These are phyloP conservation scores for Sebastes taczanowskii DNA, from an alignment of 2,797 vertebrate genomes.

Conservation along the genomic window DNA sequence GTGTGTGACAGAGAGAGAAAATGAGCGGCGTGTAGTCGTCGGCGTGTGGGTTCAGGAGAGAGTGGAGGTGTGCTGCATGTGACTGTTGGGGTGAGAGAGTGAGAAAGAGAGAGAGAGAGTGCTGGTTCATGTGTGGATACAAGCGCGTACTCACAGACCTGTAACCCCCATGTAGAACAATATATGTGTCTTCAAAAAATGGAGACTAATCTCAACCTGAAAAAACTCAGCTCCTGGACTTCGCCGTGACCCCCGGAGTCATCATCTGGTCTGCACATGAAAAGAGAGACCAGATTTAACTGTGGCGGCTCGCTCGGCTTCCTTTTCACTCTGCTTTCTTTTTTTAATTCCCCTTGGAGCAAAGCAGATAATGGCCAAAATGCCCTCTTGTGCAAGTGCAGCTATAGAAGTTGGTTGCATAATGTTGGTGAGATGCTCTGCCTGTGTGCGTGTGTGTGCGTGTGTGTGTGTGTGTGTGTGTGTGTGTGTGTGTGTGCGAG, in stretches of 20 bases:
- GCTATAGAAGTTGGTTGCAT: conserved; percentile 75
- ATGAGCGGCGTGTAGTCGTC: conserved; percentile 29
- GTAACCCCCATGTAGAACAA: conserved; percentile 32
- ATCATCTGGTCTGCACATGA: conserved; percentile 34
- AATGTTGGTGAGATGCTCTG: conserved; percentile 72
- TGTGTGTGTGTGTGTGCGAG: conserved; percentile 4
- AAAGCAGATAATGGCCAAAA: conserved; percentile 63
- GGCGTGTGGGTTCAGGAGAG: conserved; percentile 64
- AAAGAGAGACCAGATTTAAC: conserved; percentile 38
- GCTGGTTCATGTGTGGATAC: conserved; percentile 32
- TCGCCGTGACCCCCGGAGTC: conserved; percentile 45
- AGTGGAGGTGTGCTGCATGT: conserved; percentile 72
- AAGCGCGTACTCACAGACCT: conserved; percentile 30
- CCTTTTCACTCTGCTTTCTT: conserved; percentile 32
- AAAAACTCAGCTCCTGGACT: conserved; percentile 14
- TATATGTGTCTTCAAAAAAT: conserved; percentile 38
- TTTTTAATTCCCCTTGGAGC: conserved; percentile 41
- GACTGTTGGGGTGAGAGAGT: conserved; percentile 33
- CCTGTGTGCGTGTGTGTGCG: conserved; percentile 37
- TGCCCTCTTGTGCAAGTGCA: conserved; percentile 61
- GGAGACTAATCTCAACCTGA: conserved; percentile 34
- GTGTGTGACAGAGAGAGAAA: neutral
- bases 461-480: conserved; percentile 15
- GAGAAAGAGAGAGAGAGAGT: conserved; percentile 7
- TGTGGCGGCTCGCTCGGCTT: conserved; percentile 6